phyloP scores from a whole-genome alignment of 2,888 invertebrate genomes.

The Pheosia gnoma region DNA sequence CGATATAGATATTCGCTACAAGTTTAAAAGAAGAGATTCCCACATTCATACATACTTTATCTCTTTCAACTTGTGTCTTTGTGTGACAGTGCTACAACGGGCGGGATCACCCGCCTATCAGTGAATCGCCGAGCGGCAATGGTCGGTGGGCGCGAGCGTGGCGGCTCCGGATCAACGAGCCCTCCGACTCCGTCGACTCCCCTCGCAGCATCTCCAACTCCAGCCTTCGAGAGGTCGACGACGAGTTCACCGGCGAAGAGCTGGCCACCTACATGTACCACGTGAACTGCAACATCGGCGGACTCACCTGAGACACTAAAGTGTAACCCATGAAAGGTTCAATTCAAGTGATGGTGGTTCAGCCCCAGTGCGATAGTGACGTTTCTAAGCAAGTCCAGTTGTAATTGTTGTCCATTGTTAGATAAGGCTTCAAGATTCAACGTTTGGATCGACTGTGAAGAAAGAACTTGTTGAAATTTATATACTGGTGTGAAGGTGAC shows the following conservation, averaged over 20 bases:
- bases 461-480: not conserved
- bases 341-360: slow-evolving; percentile 30
- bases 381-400: slow-evolving; percentile 25
- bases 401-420: slow-evolving; percentile 36
- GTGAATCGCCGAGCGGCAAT: slow-evolving; percentile 67
- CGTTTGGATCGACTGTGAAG: not conserved
- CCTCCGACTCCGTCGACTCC: slow-evolving; percentile 74
- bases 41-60: not conserved
- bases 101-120: slow-evolving; percentile 65
- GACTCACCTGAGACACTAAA: slow-evolving; percentile 72
- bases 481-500: not conserved
- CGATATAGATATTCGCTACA: too few relatives aligned
- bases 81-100: slow-evolving; percentile 61
- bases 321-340: slow-evolving; percentile 43
- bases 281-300: slow-evolving; percentile 81
- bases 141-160: slow-evolving; percentile 67
- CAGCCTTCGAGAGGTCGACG: slow-evolving; percentile 89
- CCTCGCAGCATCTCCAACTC: slow-evolving; percentile 88
- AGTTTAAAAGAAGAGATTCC: too few relatives aligned
- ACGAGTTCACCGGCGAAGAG: slow-evolving; percentile 87
- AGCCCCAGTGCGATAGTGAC: slow-evolving; percentile 30
- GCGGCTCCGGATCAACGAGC: slow-evolving; percentile 56
- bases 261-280: slow-evolving; percentile 88
- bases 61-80: not conserved
- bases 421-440: slow-evolving; percentile 21